Evolutionary conservation across 2,888 invertebrate genomes (phyloP), one percentile per base, ranked within the genome.

Genomic region (Melikaiella ostensackeni): DNA sequence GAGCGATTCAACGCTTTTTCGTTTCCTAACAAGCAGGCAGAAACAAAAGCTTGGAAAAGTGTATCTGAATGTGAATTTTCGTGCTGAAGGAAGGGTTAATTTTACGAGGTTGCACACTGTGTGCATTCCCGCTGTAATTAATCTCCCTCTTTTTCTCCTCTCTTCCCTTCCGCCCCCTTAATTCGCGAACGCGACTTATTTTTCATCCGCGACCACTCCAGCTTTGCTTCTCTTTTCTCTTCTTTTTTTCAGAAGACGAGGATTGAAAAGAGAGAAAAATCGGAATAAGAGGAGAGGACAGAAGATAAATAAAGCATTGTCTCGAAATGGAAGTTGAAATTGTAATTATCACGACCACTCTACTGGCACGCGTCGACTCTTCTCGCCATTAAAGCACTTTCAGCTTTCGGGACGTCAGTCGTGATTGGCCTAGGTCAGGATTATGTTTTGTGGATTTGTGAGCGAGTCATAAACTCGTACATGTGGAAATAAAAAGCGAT

Each of bases 291-390:
- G 74, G 73, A 79, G 77, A 21, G 27, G 77, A 79, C 62, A 75
- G 75, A 24, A 50, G 75, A 79, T 46, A 79, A 75, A 66, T 78
- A 80, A 77, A 73, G 73, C 77, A 80, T 83, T 83, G 50, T 13
- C n/a, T 70, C 30, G 70, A 70, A 70, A 50, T 70, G 46, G 70
- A 70, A 30, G 19, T 50, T 70, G 50, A 70, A 70, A 70, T 70
- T 70, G 50, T 70, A 66, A 46, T 66, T 46, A 66, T 66, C 66
- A 46, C 19, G 42, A 66, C 46, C 38, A 46, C 66, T 66, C 42
- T 9, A 27, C 24, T 66, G 66, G 66, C 66, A 70, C 70, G 70
- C 50, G 70, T 70, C 50, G 50, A 50, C 70, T 70, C 30, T 50
- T 42, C 3, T 27, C n/a, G 21, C 30, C 50, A 50, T 70, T 70